Percentiles rank a stretch among this genome's conserved stretches.
These are phyloP conservation scores for Parauchenoglanis ngamensis DNA, from an alignment of 2,797 vertebrate species.

Conservation along the genomic window DNA sequence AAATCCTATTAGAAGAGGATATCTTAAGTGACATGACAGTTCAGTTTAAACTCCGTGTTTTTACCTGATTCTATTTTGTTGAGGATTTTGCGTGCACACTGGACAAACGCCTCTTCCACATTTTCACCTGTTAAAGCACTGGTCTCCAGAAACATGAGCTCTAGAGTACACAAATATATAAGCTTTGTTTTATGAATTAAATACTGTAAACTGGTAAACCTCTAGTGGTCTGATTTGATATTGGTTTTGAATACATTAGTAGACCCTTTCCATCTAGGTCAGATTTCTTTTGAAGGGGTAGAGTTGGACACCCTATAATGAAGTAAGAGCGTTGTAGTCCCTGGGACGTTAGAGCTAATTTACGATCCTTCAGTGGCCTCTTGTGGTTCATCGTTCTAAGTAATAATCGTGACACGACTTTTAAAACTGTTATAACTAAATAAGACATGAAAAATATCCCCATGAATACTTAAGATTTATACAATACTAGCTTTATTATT, in stretches of 20 bases:
- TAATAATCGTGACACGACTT: not conserved
- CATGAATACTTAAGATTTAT: not conserved
- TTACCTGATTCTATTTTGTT: slow-evolving; percentile 94
- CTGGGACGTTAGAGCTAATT: not conserved
- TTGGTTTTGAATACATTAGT: not conserved
- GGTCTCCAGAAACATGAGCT: slow-evolving; percentile 94
- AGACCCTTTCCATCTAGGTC: not conserved
- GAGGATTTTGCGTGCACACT: slow-evolving; percentile 91
- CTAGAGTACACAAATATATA: slow-evolving; percentile 66
- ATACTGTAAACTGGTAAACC: not conserved
- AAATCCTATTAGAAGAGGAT: slow-evolving; percentile 17
- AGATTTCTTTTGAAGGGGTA: not conserved
- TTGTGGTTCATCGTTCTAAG: slow-evolving; percentile 40
- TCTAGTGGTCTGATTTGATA: not conserved
- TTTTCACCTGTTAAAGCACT: slow-evolving; percentile 92
- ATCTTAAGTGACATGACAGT: not conserved
- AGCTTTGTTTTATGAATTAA: not conserved
- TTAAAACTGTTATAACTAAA: not conserved
- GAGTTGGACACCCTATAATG: not conserved
- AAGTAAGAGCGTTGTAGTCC: not conserved
- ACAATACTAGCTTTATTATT: not conserved
- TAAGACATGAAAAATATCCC: not conserved
- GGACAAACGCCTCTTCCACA: slow-evolving; percentile 91
- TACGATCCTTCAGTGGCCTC: slow-evolving; percentile 41
- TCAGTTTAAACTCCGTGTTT: not conserved